Percentiles rank a stretch among this genome's conserved stretches.
Evolutionary conservation across 2,797 vertebrate genomes (phyloP).

Genomic region (Pterois miles): DNA sequence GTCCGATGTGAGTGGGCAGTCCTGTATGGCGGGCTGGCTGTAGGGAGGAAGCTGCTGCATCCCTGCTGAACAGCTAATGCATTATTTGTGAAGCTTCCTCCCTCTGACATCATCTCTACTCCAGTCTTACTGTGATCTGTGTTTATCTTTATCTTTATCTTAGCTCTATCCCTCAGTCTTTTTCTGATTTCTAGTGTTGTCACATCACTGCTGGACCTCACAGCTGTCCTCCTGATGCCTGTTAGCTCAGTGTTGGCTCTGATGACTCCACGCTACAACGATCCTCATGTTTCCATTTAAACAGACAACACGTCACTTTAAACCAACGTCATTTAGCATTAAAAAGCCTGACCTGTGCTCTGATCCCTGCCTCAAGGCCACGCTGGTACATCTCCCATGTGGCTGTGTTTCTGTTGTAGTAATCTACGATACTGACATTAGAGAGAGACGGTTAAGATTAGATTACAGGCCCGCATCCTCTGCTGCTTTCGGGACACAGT

Average conservation of each 20-base stretch:
- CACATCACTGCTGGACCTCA: background rate
- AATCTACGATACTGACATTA: constrained; percentile 62
- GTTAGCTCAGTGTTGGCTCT: constrained; percentile 1
- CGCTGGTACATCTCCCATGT: constrained; percentile 37
- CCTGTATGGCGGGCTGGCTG: no score
- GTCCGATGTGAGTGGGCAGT: no score
- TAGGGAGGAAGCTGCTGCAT: constrained; percentile 49
- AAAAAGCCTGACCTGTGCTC: constrained; percentile 25
- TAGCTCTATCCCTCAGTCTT: background rate
- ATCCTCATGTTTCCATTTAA: background rate
- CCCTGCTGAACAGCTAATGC: constrained; percentile 57
- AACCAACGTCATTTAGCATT: no score
- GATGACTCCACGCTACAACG: background rate
- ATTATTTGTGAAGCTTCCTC: constrained; percentile 72
- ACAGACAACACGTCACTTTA: no score
- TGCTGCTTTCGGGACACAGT: constrained; percentile 48
- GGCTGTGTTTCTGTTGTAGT: constrained; percentile 51
- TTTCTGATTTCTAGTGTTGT: background rate
- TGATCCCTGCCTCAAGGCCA: constrained; percentile 40
- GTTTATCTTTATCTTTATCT: background rate
- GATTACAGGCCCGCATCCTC: constrained; percentile 64
- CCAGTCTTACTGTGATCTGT: background rate
- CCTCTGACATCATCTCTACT: constrained; percentile 37
- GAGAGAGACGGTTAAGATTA: constrained; percentile 56
- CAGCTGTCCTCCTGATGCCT: background rate